phyloP scores from a whole-genome alignment of 2,888 invertebrate genomes.

The Megalurothrips usitatus region DNA sequence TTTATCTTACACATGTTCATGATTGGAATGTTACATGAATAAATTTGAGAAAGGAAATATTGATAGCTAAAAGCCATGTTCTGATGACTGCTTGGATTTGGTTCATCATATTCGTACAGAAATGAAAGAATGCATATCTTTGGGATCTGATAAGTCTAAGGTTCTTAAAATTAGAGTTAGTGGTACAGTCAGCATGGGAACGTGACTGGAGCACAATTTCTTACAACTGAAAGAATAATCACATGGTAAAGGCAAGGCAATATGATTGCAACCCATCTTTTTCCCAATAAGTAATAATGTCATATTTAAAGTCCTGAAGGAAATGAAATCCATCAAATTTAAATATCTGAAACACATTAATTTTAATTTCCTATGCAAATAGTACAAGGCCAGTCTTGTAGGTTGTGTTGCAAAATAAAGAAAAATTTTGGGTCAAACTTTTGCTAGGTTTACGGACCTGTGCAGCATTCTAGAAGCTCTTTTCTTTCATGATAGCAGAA shows the following conservation, averaged over 20 bases:
- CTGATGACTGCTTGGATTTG: not conserved
- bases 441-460: not conserved
- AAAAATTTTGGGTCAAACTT: not conserved
- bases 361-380: not conserved
- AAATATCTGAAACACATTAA: not conserved
- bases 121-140: not conserved
- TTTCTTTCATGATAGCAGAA: not conserved
- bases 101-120: not conserved
- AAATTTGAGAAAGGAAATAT: not conserved
- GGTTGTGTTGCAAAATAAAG: constrained; percentile 4
- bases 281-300: not conserved
- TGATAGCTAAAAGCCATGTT: not conserved
- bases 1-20: constrained; percentile 16
- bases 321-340: not conserved
- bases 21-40: constrained; percentile 7
- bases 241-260: not conserved
- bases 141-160: not conserved
- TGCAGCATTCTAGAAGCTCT: not conserved
- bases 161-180: not conserved
- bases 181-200: not conserved
- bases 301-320: not conserved
- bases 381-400: constrained; percentile 26
- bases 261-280: not conserved
- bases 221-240: not conserved
- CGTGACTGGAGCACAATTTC: not conserved